A percentile compares a stretch with the other conserved stretches of the same genome.
These are phyloP conservation scores for Drosophila phalerata DNA, from an alignment of 2,888 invertebrate genomes.

Conservation along the genomic window DNA sequence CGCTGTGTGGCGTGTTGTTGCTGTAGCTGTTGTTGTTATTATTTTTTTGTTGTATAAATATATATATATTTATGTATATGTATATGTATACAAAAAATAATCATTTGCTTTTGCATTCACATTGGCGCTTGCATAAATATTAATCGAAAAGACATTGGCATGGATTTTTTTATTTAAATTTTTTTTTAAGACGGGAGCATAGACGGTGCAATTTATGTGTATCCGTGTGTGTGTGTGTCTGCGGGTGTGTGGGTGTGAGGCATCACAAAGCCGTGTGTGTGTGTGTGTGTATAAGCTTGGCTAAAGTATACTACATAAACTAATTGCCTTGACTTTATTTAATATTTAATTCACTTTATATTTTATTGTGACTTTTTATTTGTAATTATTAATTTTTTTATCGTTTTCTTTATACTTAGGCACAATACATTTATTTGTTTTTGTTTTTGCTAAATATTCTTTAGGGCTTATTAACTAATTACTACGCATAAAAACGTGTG, in stretches of 20 bases:
- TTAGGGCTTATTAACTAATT: slow-evolving; percentile 58
- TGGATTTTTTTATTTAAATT: slow-evolving; percentile 29
- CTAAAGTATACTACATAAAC: slow-evolving; percentile 59
- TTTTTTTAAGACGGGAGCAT: slow-evolving; percentile 63
- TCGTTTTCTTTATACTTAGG: slow-evolving; percentile 68
- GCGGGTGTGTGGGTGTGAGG: slow-evolving; percentile 15
- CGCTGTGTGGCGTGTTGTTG: slow-evolving; percentile 42
- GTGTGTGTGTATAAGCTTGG: slow-evolving; percentile 54
- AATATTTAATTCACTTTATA: slow-evolving; percentile 28
- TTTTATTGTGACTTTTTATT: slow-evolving; percentile 29
- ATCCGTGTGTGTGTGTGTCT: slow-evolving; percentile 12
- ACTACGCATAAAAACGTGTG: slow-evolving; percentile 76
- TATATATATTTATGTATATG: slow-evolving; percentile 52
- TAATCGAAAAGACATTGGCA: slow-evolving; percentile 73
- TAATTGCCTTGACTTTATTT: slow-evolving; percentile 34
- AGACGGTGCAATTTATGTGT: slow-evolving; percentile 71
- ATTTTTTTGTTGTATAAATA: slow-evolving; percentile 52
- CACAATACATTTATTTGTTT: slow-evolving; percentile 77
- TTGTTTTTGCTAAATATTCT: slow-evolving; percentile 57
- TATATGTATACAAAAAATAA: slow-evolving; percentile 79
- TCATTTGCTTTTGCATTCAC: slow-evolving; percentile 71
- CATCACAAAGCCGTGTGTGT: slow-evolving; percentile 25
- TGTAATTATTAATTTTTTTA: slow-evolving; percentile 39
- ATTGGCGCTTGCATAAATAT: slow-evolving; percentile 75
- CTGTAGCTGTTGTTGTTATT: slow-evolving; percentile 20